phyloP scores from a whole-genome alignment of 2,113 vertebrate genomes.

The Polypterus bichir region DNA sequence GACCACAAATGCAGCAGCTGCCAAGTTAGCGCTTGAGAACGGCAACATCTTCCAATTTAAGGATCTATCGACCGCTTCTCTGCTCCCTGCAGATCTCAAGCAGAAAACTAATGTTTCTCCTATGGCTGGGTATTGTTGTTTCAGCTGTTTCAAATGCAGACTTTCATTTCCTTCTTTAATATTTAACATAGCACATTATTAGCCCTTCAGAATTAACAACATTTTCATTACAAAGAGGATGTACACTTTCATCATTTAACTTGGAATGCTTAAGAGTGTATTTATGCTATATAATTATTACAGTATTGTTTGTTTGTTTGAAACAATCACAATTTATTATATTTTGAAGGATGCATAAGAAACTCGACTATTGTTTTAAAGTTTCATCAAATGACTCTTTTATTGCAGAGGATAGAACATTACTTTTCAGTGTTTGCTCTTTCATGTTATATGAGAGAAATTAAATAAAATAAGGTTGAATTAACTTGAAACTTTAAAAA shows the following conservation, averaged over 20 bases:
- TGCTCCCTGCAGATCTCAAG: constrained; percentile 64
- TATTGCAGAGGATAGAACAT: too few relatives aligned
- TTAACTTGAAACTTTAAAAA: too few relatives aligned
- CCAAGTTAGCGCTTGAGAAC: constrained; percentile 59
- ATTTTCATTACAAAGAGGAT: constrained; percentile 41
- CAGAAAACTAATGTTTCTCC: constrained; percentile 61
- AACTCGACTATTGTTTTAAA: too few relatives aligned
- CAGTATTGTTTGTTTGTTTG: too few relatives aligned
- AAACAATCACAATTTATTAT: too few relatives aligned
- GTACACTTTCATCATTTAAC: background rate
- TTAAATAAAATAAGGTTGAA: too few relatives aligned
- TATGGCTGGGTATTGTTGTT: constrained; percentile 59
- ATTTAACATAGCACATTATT: constrained; percentile 82
- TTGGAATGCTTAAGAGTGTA: too few relatives aligned
- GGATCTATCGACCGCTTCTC: constrained; percentile 64
- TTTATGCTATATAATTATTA: too few relatives aligned
- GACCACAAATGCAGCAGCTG: constrained; percentile 75
- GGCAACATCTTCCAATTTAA: constrained; percentile 73
- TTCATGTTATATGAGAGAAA: too few relatives aligned
- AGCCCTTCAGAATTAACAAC: constrained; percentile 68
- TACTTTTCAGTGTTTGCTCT: too few relatives aligned
- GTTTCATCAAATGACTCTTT: too few relatives aligned
- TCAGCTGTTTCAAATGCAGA: constrained; percentile 61
- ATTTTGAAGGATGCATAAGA: too few relatives aligned
- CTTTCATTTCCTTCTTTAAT: constrained; percentile 74